Conservation (phyloP, 2,113 vertebrate genomes). For the Petromus typicus region DNA sequence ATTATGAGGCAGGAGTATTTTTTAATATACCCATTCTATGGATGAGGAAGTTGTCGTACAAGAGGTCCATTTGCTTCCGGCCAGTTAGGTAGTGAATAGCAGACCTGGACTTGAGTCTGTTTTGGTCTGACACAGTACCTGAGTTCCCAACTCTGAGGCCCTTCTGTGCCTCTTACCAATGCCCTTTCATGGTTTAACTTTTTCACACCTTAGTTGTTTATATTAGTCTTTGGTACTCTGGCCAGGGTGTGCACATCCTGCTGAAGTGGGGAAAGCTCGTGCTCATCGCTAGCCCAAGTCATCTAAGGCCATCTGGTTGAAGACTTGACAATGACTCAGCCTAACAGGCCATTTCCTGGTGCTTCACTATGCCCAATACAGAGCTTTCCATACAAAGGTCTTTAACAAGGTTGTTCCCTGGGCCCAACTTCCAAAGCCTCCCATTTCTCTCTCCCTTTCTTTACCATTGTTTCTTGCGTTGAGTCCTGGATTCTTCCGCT, state of each 20-base stretch:
- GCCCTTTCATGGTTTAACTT: not conserved
- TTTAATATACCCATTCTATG: not conserved
- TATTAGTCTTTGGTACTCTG: not conserved
- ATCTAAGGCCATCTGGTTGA: not conserved
- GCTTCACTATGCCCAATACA: not conserved
- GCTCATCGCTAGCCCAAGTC: not conserved
- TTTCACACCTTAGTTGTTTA: not conserved
- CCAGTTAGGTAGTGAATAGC: not conserved
- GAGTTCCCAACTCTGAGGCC: not conserved
- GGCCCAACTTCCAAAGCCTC: not conserved
- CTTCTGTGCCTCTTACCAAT: not conserved
- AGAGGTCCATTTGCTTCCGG: not conserved
- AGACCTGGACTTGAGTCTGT: not conserved
- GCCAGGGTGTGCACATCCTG: not conserved
- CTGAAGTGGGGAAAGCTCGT: not conserved
- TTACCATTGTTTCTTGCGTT: not conserved
- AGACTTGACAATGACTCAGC: not conserved
- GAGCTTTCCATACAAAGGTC: not conserved
- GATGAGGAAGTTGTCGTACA: not conserved
- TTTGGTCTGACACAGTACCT: not conserved
- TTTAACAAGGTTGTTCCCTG: not conserved
- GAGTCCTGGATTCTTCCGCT: not conserved
- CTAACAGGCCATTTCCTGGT: not conserved
- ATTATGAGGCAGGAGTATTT: not conserved
- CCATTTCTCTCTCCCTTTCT: not conserved